Base-by-base conservation (phyloP, 30 jellyfish, hydroid and myxozoan genomes). In the Aurelia coerulea region DNA sequence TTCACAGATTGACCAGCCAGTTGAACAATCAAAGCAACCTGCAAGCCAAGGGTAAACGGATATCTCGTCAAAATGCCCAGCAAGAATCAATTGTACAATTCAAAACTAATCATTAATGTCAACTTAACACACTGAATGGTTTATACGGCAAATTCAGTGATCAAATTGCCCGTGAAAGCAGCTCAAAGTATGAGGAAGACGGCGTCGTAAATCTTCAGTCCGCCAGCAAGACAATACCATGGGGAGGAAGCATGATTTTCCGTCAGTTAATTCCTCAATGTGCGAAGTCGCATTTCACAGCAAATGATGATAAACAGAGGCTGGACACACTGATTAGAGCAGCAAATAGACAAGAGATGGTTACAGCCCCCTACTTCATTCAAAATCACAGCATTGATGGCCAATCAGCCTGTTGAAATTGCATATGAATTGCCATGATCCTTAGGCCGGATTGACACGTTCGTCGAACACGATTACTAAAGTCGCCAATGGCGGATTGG, bases 21-120 rank as follows among this genome's bases (percentile, higher is more conserved):
- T 83, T 83, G 92, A 83, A 83, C 92, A 83, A 83, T 83, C 92
- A 83, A 83, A 83, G 92, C 83, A 31, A 83, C 92, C 92, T 83
- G 92, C 92, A 76, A 80, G 82, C 78, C 90, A 72, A 60, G 86
- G 86, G 49, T 78, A 83, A 83, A 83, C 92, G 92, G 92, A 83
- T 66, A 85, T 83, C 73, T 81, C 78, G 56, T 46, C 56, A 62
- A n/a, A 71, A 35, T 63, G 53, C 23, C 37, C 54, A 10, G 46
- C 56, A 46, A 46, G 56, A 46, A 46, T 46, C 56, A 4, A 46
- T 46, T 46, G 56, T 46, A 46, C 56, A 46, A 46, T 14, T 46
- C 2, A 46, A 62, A n/a, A 62, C 72, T 31, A n/a, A n/a, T 31
- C 35, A 62, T 6, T 31, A 62, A 62, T 62, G 72, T 62, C 72